These are phyloP conservation scores for Drosophila imparisetae DNA, from an alignment of 2,888 invertebrate species.

Conservation along the genomic window DNA sequence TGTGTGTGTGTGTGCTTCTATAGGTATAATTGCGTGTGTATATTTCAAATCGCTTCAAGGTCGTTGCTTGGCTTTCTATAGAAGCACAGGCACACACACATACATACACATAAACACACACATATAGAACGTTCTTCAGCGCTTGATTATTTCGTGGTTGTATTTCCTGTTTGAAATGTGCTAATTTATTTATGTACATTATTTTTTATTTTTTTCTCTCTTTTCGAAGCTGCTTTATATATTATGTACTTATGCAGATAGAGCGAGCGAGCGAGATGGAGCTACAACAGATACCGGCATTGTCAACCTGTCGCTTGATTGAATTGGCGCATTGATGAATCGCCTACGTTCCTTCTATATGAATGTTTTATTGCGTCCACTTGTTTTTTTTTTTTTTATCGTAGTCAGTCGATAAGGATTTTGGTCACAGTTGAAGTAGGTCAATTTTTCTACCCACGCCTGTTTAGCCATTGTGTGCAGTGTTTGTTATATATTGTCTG, in stretches of 20 bases:
- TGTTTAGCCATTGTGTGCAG: neutral
- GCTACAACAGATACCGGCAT: conserved; percentile 29
- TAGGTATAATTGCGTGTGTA: conserved; percentile 43
- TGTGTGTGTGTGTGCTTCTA: neutral
- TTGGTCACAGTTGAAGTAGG: conserved; percentile 42
- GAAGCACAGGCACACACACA: conserved; percentile 20
- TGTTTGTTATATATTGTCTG: conserved; percentile 26
- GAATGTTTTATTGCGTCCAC: neutral
- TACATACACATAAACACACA: conserved; percentile 6
- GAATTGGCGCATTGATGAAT: conserved; percentile 33
- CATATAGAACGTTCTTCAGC: conserved; percentile 42
- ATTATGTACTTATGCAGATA: conserved; percentile 14
- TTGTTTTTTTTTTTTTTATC: neutral
- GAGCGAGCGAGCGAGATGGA: conserved; percentile 2
- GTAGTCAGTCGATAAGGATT: neutral
- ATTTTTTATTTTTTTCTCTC: neutral
- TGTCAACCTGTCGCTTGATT: conserved; percentile 50
- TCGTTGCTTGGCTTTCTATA: conserved; percentile 64
- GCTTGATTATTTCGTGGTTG: conserved; percentile 60
- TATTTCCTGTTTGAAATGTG: conserved; percentile 68
- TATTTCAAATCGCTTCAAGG: conserved; percentile 56
- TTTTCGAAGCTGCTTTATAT: conserved; percentile 32
- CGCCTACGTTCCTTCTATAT: conserved; percentile 1
- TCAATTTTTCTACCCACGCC: conserved; percentile 34
- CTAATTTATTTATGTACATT: conserved; percentile 60